Conservation (phyloP, 2,113 vertebrate species). For the Notothenia coriiceps region DNA sequence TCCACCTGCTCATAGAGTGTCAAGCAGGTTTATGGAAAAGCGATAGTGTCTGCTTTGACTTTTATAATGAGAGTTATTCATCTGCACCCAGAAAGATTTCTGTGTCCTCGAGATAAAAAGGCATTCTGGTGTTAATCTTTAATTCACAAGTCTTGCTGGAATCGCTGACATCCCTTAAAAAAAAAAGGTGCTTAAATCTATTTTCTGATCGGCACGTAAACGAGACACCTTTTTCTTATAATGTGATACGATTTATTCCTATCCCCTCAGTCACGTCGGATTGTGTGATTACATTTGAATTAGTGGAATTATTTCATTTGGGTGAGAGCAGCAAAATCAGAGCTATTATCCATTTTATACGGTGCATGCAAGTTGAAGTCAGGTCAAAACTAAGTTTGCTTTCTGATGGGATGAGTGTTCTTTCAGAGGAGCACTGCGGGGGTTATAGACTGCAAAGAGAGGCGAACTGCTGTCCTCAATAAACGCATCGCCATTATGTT, state of each 20-base stretch:
- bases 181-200: conserved; percentile 26
- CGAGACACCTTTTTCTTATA: conserved; percentile 23
- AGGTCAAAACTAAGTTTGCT: conserved; percentile 9
- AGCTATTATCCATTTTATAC: conserved; percentile 5
- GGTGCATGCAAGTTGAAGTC: conserved; percentile 3
- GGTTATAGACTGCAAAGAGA: background rate
- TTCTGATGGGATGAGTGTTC: conserved; percentile 4
- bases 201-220: conserved; percentile 33
- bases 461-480: background rate
- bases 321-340: background rate
- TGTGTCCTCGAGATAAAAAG: conserved; percentile 32
- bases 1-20: conserved; percentile 21
- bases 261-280: conserved; percentile 8
- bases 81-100: conserved; percentile 12
- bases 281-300: conserved; percentile 11
- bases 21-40: conserved; percentile 5
- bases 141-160: conserved; percentile 37
- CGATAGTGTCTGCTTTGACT: conserved; percentile 20
- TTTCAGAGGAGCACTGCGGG: conserved; percentile 5
- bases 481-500: background rate
- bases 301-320: conserved; percentile 2
- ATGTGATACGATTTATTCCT: conserved; percentile 20
- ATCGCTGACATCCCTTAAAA: conserved; percentile 29
- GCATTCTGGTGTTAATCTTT: conserved; percentile 38
- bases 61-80: conserved; percentile 30